Base-by-base conservation (phyloP, 2,113 vertebrate species). In the Taxidea taxus region DNA sequence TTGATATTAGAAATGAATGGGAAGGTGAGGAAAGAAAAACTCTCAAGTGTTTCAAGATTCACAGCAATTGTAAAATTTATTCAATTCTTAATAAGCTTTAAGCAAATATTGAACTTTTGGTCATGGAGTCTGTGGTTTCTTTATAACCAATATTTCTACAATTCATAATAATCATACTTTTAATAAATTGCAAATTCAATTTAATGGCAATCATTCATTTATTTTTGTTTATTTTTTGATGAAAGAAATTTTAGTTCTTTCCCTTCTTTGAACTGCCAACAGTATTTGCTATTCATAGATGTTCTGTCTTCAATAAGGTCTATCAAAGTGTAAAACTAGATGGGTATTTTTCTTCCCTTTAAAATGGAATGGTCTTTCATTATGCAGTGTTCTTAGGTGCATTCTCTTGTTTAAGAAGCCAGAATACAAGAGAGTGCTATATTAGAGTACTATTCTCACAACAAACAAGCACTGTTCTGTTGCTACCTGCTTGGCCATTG, bases 401-500 rank as follows among this genome's bases (percentile, higher is more conserved):
- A 99, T 99, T 98, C 98, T 98, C 98, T 97, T 98, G 98, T 99
- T 99, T 98, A 98, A 99, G 98, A 98, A 99, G 98, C 98, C 97
- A 97, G 98, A 98, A 98, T 98, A 98, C 98, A 98, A 98, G 98
- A 97, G 98, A 98, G 98, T 96, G 98, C 98, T 99, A 98, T 99
- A 99, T 99, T 99, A 99, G 98, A 96, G 98, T 96, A 99, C 99
- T 99, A 99, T 99, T 99, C 99, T 98, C 98, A 98, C 98, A 99
- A 99, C 99, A 99, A 99, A 99, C 99, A 99, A 98, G 98, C 98
- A 97, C 98, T 98, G 99, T 99, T 99, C 98, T 98, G 98, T 98
- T 98, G 99, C 99, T 99, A 99, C 99, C 99, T 99, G 99, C 99
- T 98, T 99, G 99, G 98, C 98, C 99, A 99, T 99, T 99, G 99